Evolutionary conservation across 2,113 vertebrate species (phyloP).

Genomic region (Pelodiscus sinensis): DNA sequence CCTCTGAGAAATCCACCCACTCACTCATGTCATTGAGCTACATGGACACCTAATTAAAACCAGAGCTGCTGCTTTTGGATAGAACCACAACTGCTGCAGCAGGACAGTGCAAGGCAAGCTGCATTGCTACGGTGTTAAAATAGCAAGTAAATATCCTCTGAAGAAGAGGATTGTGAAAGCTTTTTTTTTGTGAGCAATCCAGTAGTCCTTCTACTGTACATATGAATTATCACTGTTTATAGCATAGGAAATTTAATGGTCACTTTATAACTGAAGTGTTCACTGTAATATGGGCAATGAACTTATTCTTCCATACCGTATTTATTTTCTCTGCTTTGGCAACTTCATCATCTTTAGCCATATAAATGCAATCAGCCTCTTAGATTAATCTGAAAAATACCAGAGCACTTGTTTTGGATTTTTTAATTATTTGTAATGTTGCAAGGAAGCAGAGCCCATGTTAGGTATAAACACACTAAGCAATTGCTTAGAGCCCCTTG

Average conservation of each 20-base stretch:
- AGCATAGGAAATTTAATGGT: rapidly evolving
- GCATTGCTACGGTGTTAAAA: rapidly evolving
- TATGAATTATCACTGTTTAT: neutral
- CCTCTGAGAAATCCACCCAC: neutral
- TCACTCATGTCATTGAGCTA: neutral
- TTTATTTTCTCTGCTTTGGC: neutral
- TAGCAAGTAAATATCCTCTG: neutral
- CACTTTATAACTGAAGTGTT: neutral
- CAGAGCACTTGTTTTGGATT: neutral
- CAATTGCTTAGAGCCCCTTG: too few relatives aligned
- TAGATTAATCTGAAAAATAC: neutral
- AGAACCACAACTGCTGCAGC: neutral
- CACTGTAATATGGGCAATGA: neutral
- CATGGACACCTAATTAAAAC: neutral
- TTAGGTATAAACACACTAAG: too few relatives aligned
- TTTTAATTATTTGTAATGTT: neutral
- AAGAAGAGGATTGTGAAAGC: too few relatives aligned
- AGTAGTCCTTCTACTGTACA: rapidly evolving
- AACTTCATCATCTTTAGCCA: neutral
- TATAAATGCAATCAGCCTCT: neutral
- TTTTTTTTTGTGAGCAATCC: neutral
- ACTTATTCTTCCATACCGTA: neutral
- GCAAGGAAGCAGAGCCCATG: neutral
- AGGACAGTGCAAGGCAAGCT: neutral
- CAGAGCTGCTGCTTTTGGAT: rapidly evolving